Conservation (phyloP, 2,113 vertebrate genomes). For the Cochlearius cochlearius region DNA sequence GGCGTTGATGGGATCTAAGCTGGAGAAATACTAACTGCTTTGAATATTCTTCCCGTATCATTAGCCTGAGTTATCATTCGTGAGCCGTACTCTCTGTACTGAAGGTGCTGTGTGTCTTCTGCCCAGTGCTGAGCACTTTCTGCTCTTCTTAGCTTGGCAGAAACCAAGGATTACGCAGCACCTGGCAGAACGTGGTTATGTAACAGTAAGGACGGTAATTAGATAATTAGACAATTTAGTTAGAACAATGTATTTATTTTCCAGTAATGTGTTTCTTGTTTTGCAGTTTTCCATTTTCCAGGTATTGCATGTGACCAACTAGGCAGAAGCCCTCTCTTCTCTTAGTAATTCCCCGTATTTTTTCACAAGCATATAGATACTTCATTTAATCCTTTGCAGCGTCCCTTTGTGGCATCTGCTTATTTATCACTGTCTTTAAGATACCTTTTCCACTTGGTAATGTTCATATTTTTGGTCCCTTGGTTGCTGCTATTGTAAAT, state of each 20-base stretch:
- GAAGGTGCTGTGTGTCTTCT: neutral
- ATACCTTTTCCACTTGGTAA: conserved; percentile 3
- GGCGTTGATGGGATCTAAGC: neutral
- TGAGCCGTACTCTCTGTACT: neutral
- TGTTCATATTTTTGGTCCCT: conserved; percentile 50
- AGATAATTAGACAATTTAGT: neutral
- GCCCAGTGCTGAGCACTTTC: neutral
- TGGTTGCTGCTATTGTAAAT: conserved; percentile 48
- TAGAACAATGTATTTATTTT: conserved; percentile 8
- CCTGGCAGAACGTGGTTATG: neutral
- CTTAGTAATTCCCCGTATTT: conserved; percentile 22
- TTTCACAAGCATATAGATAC: conserved; percentile 27
- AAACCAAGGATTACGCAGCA: neutral
- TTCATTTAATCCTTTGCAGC: conserved; percentile 42
- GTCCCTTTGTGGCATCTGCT: conserved; percentile 44
- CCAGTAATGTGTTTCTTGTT: neutral
- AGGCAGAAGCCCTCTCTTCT: neutral
- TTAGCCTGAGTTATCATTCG: neutral
- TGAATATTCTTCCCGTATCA: neutral
- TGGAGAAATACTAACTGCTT: neutral
- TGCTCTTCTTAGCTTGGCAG: neutral
- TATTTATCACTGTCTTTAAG: conserved; percentile 65
- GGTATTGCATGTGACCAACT: neutral
- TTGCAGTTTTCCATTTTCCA: neutral
- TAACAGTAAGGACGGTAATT: neutral